These are phyloP conservation scores for Furcifer pardalis DNA, from an alignment of 2,797 vertebrate species.

Conservation along the genomic window DNA sequence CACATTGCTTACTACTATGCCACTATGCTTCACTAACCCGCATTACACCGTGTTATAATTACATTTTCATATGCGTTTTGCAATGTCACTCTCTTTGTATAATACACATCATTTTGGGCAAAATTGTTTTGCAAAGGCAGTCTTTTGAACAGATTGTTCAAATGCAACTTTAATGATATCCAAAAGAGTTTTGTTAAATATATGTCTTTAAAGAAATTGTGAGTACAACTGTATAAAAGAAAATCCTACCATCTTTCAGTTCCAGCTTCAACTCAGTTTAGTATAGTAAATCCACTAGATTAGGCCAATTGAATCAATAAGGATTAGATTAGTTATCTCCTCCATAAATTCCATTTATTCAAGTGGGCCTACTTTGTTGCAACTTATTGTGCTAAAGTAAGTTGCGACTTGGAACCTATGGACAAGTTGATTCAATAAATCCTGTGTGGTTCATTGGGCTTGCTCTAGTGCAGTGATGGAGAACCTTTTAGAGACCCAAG, in stretches of 20 bases:
- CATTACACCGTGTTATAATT: slow-evolving; percentile 18
- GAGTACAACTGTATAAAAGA: slow-evolving; percentile 29
- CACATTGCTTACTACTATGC: slow-evolving; percentile 54
- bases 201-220: slow-evolving; percentile 20
- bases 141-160: slow-evolving; percentile 36
- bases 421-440: too few relatives aligned
- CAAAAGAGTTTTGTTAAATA: slow-evolving; percentile 45
- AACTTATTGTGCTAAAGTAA: too few relatives aligned
- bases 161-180: slow-evolving; percentile 62
- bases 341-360: too few relatives aligned
- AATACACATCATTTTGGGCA: background rate
- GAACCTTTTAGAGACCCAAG: too few relatives aligned
- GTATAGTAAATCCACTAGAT: too few relatives aligned
- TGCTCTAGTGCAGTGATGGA: too few relatives aligned
- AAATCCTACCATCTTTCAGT: background rate
- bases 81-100: slow-evolving; percentile 52
- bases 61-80: slow-evolving; percentile 52
- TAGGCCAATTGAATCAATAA: too few relatives aligned
- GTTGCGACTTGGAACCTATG: too few relatives aligned
- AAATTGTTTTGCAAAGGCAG: slow-evolving; percentile 38
- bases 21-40: slow-evolving; percentile 62
- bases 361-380: too few relatives aligned
- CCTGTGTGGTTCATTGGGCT: too few relatives aligned
- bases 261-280: slow-evolving; percentile 19
- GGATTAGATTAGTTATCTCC: too few relatives aligned